Evolutionary conservation across 2,113 vertebrate genomes (phyloP), one percentile per base, ranked within the genome.

Genomic region (Nerophis ophidion): DNA sequence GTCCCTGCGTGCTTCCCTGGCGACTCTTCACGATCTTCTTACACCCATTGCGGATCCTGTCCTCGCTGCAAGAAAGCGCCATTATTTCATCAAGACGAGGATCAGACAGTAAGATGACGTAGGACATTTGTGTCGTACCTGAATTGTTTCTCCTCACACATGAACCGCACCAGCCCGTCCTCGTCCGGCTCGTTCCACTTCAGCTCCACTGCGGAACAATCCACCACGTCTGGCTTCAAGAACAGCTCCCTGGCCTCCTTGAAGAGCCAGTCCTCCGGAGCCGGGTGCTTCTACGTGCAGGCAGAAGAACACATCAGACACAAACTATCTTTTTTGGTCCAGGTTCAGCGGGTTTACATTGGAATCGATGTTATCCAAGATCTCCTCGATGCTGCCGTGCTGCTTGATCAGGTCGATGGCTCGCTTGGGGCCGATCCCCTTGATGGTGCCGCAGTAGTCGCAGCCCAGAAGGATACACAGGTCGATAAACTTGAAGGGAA

Each of bases 371-470:
- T 91, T 94, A 33, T 94, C 89, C 5, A 98, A 59, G 1, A 99
- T 95, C 81, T 90, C 93, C 72, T 99, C 95, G 0, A 99, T 99
- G 84, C 71, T 87, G 66, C 93, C 92, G 49, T 99, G 93, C 75
- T 96, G 95, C 68, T 62, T 90, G 84, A 99, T 97, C 65, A 99
- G 92, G 77, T 98, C 97, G 0, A 98, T 88, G 0, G 97, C 95
- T 10, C 95, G 90, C 84, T 98, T 98, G 42, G 97, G 97, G 51
- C 97, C 96, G 0, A 99, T 93, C 52, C 97, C 97, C 6, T 94
- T 94, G 72, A 98, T 98, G 68, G 93, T 97, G 68, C 92, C 93
- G 0, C 97, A 98, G 90, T 99, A 99, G 82, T 99, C 97, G 0
- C 95, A 97, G 61, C 97, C 97, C 75, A 98, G 87, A 38, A 99